Percentiles rank a stretch among this genome's conserved stretches.
These are phyloP conservation scores for Caprella mutica DNA, from an alignment of 2,888 invertebrate species.

Conservation along the genomic window DNA sequence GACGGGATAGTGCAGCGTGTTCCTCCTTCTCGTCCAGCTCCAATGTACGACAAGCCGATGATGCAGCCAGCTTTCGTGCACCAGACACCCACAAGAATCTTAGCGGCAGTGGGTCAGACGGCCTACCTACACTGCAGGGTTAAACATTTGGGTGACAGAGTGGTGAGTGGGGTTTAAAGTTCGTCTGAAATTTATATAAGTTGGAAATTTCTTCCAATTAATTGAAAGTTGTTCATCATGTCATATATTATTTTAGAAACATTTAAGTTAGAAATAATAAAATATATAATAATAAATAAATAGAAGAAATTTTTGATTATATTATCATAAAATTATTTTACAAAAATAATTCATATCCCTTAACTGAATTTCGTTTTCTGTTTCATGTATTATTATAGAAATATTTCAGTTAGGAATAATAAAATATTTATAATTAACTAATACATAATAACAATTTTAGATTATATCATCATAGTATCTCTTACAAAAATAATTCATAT, in stretches of 20 bases:
- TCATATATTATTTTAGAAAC: too few relatives aligned
- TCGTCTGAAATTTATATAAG: too few relatives aligned
- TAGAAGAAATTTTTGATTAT: neutral
- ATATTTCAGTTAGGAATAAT: neutral
- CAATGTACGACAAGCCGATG: slow-evolving; percentile 27
- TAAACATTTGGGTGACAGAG: slow-evolving; percentile 75
- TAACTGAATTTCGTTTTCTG: neutral
- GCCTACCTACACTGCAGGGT: slow-evolving; percentile 80
- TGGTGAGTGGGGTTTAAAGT: slow-evolving; percentile 71
- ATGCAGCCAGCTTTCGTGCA: slow-evolving; percentile 65
- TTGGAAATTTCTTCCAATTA: too few relatives aligned
- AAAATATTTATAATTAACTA: neutral
- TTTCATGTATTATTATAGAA: neutral
- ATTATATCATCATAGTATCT: too few relatives aligned
- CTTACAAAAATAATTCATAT: too few relatives aligned
- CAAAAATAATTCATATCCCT: neutral
- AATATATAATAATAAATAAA: neutral
- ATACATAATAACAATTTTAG: too few relatives aligned
- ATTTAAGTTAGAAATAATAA: too few relatives aligned
- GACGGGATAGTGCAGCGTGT: slow-evolving; percentile 26
- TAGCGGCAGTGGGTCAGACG: slow-evolving; percentile 79
- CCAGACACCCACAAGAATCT: slow-evolving; percentile 72
- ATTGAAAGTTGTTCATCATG: too few relatives aligned
- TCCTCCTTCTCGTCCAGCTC: slow-evolving; percentile 28
- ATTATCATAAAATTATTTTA: slow-evolving; percentile 3